Evolutionary conservation across 2,797 vertebrate species (phyloP).

Genomic region (Nothura maculosa): DNA sequence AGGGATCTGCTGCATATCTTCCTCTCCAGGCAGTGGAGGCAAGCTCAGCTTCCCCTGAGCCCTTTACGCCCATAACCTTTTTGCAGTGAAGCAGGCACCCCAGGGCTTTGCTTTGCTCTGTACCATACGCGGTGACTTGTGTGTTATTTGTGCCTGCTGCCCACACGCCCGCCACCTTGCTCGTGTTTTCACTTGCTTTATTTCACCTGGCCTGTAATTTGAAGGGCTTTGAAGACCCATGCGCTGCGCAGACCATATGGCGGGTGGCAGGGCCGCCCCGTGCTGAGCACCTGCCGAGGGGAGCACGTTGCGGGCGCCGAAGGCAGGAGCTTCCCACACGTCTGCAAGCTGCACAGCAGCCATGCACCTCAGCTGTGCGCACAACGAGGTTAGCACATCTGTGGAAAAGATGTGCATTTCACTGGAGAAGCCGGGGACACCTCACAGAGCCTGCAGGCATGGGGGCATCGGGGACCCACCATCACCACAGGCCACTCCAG

Average conservation of each 20-base stretch:
- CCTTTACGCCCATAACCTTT: not conserved
- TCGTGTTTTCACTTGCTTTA: conserved; percentile 28
- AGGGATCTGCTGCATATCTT: not conserved
- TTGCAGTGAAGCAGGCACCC: not conserved
- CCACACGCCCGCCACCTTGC: not conserved
- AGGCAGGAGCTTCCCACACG: conserved; percentile 69
- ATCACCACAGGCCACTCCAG: no score
- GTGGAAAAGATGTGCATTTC: conserved; percentile 53
- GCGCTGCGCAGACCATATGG: conserved; percentile 78
- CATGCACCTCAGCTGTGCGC: conserved; percentile 70
- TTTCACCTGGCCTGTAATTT: conserved; percentile 78
- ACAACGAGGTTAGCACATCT: conserved; percentile 68
- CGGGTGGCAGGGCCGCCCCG: conserved; percentile 83
- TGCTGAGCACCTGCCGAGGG: conserved; percentile 86
- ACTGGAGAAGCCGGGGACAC: conserved; percentile 9
- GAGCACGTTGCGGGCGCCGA: conserved; percentile 40
- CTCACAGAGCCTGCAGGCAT: not conserved
- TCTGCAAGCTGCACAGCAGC: conserved; percentile 75
- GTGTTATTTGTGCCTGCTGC: not conserved
- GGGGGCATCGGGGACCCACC: not conserved
- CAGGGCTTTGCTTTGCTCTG: not conserved
- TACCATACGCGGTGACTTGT: not conserved
- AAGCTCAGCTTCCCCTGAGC: not conserved
- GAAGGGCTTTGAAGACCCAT: conserved; percentile 70
- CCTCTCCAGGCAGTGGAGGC: not conserved